Evolutionary conservation across 1,140 invertebrate species (phyloP).

Genomic region (Ooceraea biroi): DNA sequence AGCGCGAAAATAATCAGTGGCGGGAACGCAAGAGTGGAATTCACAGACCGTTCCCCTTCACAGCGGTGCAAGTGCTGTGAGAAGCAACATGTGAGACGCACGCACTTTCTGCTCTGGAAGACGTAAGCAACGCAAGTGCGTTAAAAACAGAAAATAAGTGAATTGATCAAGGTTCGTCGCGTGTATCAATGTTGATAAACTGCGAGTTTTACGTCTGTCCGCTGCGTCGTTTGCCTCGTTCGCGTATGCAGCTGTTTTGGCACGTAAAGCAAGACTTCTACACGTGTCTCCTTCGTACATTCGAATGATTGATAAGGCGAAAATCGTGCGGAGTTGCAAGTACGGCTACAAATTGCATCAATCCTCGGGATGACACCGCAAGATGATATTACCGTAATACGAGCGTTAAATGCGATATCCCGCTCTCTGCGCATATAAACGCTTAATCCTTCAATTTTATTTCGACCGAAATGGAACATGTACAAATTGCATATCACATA

Average conservation of each 20-base stretch:
- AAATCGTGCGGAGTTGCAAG: not conserved
- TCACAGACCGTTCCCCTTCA: too few species aligned
- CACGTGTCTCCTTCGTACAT: not conserved
- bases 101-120: not conserved
- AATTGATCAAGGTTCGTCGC: not conserved
- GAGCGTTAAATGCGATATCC: not conserved
- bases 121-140: not conserved
- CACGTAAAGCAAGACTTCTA: slow-evolving; percentile 5
- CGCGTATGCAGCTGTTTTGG: slow-evolving; percentile 21
- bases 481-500: too few species aligned
- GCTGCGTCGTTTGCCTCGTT: slow-evolving; percentile 9
- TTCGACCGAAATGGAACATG: too few species aligned
- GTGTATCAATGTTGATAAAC: slow-evolving; percentile 8
- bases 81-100: not conserved
- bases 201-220: slow-evolving; percentile 18
- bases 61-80: too few species aligned
- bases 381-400: not conserved
- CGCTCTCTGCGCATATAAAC: too few species aligned
- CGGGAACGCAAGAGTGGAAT: too few species aligned
- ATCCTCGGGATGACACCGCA: not conserved
- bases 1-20: slow-evolving; percentile 63
- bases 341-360: not conserved
- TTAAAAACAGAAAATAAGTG: slow-evolving; percentile 1
- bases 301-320: slow-evolving; percentile 9
- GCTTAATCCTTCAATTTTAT: too few species aligned